A percentile compares a stretch with the other conserved stretches of the same genome.
Evolutionary conservation across 2,113 vertebrate genomes (phyloP).

Genomic region (Opisthocomus hoazin): DNA sequence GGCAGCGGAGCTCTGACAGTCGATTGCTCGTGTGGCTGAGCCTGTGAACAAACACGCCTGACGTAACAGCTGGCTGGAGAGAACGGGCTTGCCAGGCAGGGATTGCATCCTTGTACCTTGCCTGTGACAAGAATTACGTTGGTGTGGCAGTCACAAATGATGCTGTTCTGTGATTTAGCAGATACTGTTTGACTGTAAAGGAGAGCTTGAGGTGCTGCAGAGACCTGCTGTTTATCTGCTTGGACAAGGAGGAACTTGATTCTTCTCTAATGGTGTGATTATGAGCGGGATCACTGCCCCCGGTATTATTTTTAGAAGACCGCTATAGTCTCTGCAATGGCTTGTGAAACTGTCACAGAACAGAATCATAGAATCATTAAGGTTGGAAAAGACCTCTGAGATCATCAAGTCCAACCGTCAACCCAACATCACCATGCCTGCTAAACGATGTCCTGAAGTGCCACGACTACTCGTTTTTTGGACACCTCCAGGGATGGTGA

Average conservation of each 20-base stretch:
- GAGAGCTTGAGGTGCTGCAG: background rate
- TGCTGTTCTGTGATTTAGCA: background rate
- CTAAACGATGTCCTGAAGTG: too few relatives aligned
- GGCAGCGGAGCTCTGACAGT: background rate
- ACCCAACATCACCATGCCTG: too few relatives aligned
- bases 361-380: too few relatives aligned
- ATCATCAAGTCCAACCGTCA: too few relatives aligned
- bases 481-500: too few relatives aligned
- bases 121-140: background rate
- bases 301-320: conserved; percentile 2
- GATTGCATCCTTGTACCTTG: background rate
- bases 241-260: background rate
- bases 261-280: background rate
- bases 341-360: background rate
- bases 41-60: background rate
- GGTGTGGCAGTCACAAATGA: background rate
- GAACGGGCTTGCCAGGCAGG: background rate
- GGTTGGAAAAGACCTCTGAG: too few relatives aligned
- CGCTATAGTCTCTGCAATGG: background rate
- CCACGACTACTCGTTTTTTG: too few relatives aligned
- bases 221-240: background rate
- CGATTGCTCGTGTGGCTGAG: background rate
- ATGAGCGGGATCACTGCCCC: background rate
- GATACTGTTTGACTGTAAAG: background rate
- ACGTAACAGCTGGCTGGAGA: conserved; percentile 12